Evolutionary conservation across 1,140 invertebrate species (phyloP).

Genomic region (Aphelenchoides fujianensis): DNA sequence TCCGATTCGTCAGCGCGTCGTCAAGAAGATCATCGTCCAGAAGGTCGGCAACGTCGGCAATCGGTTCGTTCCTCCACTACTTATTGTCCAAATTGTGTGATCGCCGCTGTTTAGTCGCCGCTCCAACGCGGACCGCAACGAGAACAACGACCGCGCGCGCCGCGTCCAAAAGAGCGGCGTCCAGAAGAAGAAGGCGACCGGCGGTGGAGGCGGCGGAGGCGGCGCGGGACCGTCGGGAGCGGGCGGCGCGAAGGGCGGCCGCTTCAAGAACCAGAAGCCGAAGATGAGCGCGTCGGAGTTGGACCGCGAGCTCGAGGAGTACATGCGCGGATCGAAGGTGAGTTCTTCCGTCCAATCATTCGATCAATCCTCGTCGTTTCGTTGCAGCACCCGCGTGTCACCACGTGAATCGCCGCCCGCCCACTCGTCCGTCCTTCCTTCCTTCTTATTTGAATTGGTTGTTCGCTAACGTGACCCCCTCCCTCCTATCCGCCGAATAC

Average conservation of each 20-base stretch:
- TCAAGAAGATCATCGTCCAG: constrained; percentile 13
- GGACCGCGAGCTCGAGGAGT: constrained; percentile 12
- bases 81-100: no score
- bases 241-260: not conserved
- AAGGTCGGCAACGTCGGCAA: not conserved
- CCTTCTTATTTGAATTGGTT: no score
- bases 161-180: not conserved
- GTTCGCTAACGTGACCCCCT: no score
- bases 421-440: no score
- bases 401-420: not conserved
- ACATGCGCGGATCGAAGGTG: constrained; percentile 3
- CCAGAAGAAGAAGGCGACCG: constrained; percentile 2
- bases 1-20: constrained; percentile 5
- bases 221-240: not conserved
- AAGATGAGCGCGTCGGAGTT: constrained; percentile 5
- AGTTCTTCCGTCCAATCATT: not conserved
- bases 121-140: not conserved
- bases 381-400: not conserved
- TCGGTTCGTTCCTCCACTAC: not conserved
- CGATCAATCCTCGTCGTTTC: not conserved
- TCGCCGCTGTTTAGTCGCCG: no score
- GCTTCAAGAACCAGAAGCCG: not conserved
- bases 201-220: not conserved
- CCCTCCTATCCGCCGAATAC: no score
- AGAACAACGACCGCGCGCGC: not conserved